Conservation (phyloP, 2,113 vertebrate species). For the Tyto alba region DNA sequence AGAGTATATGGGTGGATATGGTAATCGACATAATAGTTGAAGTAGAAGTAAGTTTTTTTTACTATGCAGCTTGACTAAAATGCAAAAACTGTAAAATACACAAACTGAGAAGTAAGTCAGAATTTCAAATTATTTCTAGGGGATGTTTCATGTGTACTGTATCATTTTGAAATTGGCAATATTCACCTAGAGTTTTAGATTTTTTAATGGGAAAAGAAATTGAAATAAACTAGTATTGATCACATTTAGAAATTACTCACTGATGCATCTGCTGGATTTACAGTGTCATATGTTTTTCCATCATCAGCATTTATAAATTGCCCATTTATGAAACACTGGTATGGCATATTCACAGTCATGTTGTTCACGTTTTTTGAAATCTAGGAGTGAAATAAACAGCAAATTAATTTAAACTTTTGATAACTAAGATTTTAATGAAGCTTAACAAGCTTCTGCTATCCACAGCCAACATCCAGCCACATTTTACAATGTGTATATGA, state of each 20-base stretch:
- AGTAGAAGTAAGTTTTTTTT: background rate
- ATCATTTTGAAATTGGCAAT: background rate
- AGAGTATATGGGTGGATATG: background rate
- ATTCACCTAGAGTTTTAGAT: background rate
- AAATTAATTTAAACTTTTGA: background rate
- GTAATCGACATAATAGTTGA: background rate
- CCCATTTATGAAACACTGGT: conserved; percentile 85
- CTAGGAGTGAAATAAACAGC: conserved; percentile 48
- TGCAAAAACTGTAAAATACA: background rate
- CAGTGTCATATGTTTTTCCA: conserved; percentile 75
- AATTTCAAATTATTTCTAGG: background rate
- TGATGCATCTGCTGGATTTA: conserved; percentile 82
- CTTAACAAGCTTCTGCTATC: background rate
- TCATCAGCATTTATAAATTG: conserved; percentile 74
- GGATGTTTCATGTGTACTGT: background rate
- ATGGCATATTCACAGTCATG: conserved; percentile 81
- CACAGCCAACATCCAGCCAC: background rate
- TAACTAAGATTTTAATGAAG: background rate
- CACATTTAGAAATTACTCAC: conserved; percentile 67
- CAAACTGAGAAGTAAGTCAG: background rate
- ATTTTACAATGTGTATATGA: background rate
- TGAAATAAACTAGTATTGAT: background rate
- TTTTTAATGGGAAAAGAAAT: background rate
- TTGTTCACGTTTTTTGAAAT: conserved; percentile 75
- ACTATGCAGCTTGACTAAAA: background rate